A percentile compares a stretch with the other conserved stretches of the same genome.
Evolutionary conservation across 1,140 invertebrate genomes (phyloP).

Genomic region (Drosophila nigromelanica): DNA sequence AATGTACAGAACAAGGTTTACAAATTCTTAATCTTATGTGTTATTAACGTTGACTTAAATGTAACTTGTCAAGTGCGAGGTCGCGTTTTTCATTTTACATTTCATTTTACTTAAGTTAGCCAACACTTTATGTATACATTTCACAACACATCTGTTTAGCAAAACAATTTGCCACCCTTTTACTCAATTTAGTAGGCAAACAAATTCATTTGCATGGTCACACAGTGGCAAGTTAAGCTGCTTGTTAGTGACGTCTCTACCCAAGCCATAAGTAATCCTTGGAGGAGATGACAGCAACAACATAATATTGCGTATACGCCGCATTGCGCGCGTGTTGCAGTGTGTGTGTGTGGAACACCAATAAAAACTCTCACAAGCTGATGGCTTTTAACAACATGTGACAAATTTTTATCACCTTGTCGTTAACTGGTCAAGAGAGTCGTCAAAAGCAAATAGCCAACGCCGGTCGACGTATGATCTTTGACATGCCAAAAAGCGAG

Average conservation of each 20-base stretch:
- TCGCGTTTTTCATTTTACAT: background rate
- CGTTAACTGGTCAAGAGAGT: constrained; percentile 48
- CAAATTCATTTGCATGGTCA: constrained; percentile 30
- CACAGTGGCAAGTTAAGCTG: constrained; percentile 4
- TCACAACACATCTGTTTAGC: constrained; percentile 15
- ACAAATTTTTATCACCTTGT: constrained; percentile 71
- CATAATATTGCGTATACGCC: constrained; percentile 44
- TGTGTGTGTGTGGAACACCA: constrained; percentile 10
- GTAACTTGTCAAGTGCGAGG: too few species aligned
- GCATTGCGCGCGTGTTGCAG: constrained; percentile 9
- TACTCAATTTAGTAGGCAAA: constrained; percentile 16
- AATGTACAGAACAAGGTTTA: too few species aligned
- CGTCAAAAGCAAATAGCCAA: constrained; percentile 38
- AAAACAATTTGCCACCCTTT: constrained; percentile 32
- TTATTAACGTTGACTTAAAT: too few species aligned
- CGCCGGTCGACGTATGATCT: constrained; percentile 50
- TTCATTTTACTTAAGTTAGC: background rate
- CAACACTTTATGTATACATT: background rate
- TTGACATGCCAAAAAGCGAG: constrained; percentile 58
- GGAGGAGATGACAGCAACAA: background rate
- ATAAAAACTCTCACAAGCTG: constrained; percentile 33
- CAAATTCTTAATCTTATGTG: too few species aligned
- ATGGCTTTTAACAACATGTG: constrained; percentile 60
- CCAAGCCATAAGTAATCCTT: constrained; percentile 14
- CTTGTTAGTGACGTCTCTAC: constrained; percentile 8